phyloP scores from a whole-genome alignment of 2,888 invertebrate species.

The Crematogaster levior region DNA sequence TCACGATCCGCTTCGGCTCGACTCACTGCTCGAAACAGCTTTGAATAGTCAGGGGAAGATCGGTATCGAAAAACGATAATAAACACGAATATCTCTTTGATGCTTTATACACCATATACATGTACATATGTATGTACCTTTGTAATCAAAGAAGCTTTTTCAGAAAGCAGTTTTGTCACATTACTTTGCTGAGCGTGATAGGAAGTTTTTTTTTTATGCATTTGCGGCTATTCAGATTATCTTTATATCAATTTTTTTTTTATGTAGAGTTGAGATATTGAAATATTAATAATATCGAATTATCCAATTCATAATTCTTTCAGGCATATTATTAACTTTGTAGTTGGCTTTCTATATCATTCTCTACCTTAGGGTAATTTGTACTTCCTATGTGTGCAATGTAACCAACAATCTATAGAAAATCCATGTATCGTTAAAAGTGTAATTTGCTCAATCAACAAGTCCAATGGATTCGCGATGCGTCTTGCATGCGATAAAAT shows the following conservation, averaged over 20 bases:
- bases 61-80: conserved; percentile 23
- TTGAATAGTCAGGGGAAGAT: conserved; percentile 49
- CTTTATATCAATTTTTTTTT: neutral
- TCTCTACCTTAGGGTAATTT: conserved; percentile 21
- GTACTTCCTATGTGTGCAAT: conserved; percentile 1
- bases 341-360: conserved; percentile 16
- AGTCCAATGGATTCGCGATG: conserved; percentile 15
- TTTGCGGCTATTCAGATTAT: neutral
- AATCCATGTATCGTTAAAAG: conserved; percentile 19
- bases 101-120: neutral
- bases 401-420: conserved; percentile 25
- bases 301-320: neutral
- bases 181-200: neutral
- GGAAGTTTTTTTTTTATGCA: neutral
- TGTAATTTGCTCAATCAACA: conserved; percentile 45
- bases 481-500: conserved; percentile 33
- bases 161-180: neutral
- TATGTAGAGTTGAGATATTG: neutral
- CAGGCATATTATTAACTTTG: neutral
- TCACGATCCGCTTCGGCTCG: conserved; percentile 62
- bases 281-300: conserved; percentile 11
- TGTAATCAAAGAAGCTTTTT: conserved; percentile 7
- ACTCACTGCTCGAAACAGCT: conserved; percentile 57
- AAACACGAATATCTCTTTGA: conserved; percentile 43
- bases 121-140: neutral